Conservation (phyloP, 2,113 vertebrate species). For the Carollia perspicillata region DNA sequence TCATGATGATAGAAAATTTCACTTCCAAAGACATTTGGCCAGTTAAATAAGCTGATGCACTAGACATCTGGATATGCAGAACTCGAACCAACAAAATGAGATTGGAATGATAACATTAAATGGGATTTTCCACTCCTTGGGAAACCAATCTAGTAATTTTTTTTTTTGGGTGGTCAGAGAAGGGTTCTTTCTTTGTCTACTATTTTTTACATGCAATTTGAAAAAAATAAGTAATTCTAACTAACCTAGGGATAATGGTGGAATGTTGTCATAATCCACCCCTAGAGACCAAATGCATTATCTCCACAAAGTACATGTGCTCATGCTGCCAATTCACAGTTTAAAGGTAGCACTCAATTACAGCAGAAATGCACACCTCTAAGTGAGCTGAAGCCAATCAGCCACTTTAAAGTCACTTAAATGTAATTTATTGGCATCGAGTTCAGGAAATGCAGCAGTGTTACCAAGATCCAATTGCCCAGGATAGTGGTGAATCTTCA, state of each 20-base stretch:
- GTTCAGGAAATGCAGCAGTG: background rate
- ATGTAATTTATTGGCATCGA: background rate
- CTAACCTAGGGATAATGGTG: background rate
- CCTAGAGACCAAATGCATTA: background rate
- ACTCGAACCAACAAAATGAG: background rate
- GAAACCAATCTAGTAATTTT: background rate
- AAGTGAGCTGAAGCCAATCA: background rate
- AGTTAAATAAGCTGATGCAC: background rate
- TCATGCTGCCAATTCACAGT: background rate
- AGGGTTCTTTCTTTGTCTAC: background rate
- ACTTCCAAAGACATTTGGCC: background rate
- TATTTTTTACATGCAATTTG: background rate
- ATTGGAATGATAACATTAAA: background rate
- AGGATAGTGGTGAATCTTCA: background rate
- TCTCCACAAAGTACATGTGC: background rate
- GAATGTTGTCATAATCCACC: background rate
- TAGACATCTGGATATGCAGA: background rate
- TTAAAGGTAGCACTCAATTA: background rate
- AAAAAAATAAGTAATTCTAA: background rate
- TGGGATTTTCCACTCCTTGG: background rate
- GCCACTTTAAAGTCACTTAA: background rate
- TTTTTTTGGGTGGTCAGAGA: background rate
- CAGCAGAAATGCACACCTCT: background rate
- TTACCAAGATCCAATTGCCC: background rate
- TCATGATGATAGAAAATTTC: background rate